Conservation (phyloP, 2,113 vertebrate species). For the Gambusia affinis region DNA sequence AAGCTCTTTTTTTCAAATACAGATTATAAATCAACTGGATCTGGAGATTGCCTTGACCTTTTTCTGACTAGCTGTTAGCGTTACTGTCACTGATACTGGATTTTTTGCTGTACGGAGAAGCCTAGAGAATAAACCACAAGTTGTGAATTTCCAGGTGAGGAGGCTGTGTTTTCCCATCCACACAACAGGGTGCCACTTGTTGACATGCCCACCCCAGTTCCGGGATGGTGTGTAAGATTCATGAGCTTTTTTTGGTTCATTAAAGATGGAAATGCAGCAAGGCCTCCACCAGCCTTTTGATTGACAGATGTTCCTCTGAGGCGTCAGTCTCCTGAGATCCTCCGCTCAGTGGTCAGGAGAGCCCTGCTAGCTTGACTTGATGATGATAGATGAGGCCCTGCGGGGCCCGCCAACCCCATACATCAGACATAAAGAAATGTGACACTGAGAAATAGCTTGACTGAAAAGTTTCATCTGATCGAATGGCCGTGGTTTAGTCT, state of each 20-base stretch:
- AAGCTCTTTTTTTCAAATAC: too few relatives aligned
- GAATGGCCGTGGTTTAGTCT: conserved; percentile 67
- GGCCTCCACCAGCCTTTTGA: conserved; percentile 43
- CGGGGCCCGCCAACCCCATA: conserved; percentile 58
- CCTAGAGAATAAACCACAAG: background rate
- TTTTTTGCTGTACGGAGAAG: background rate
- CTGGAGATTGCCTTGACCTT: too few relatives aligned
- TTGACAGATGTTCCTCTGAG: conserved; percentile 69
- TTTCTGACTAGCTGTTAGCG: too few relatives aligned
- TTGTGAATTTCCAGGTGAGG: background rate
- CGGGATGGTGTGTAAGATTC: conserved; percentile 23
- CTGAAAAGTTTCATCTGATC: conserved; percentile 69
- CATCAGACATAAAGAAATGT: conserved; percentile 77
- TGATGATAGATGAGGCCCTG: conserved; percentile 79
- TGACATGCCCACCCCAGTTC: background rate
- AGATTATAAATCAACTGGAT: too few relatives aligned
- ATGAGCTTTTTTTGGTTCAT: conserved; percentile 49
- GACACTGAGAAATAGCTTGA: conserved; percentile 76
- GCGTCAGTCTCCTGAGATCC: conserved; percentile 54
- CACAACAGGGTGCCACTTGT: background rate
- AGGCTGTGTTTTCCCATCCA: background rate
- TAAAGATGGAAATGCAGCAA: conserved; percentile 58
- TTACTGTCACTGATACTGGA: background rate
- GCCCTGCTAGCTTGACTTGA: conserved; percentile 56
- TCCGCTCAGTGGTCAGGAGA: conserved; percentile 71